Evolutionary conservation across 37 sponge, comb jelly and placozoan species (phyloP).

Genomic region (Geodia barretti): DNA sequence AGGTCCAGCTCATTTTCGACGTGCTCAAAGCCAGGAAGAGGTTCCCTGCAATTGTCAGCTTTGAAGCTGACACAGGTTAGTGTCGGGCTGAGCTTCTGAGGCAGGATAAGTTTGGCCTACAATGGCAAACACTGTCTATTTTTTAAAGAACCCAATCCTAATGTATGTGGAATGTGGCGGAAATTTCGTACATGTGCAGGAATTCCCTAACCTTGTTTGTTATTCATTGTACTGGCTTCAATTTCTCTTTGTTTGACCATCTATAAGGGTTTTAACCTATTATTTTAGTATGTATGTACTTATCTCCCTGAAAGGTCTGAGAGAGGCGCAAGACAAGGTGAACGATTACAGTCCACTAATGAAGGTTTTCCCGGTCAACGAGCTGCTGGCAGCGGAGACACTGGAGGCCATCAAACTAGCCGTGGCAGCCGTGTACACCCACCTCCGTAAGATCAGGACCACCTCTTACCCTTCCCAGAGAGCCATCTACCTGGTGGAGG

Average conservation of each 20-base stretch:
- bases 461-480: constrained; percentile 89
- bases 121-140: no score
- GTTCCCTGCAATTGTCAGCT: constrained; percentile 94
- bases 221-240: no score
- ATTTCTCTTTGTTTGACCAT: no score
- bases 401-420: constrained; percentile 78
- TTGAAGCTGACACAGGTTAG: constrained; percentile 97
- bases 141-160: no score
- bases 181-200: no score
- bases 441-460: constrained; percentile 91
- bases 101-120: no score
- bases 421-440: constrained; percentile 80
- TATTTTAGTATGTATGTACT: no score
- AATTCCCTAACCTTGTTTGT: no score
- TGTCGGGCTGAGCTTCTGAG: no score
- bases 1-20: constrained; percentile 92
- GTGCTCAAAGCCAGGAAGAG: constrained; percentile 92
- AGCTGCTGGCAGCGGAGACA: constrained; percentile 85
- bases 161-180: no score
- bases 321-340: constrained; percentile 86
- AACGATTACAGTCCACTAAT: constrained; percentile 92
- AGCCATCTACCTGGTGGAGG: constrained; percentile 88
- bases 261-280: no score
- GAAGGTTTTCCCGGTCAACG: constrained; percentile 98
- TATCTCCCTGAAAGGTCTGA: constrained; percentile 64